These are phyloP conservation scores for Picus viridis DNA, from an alignment of 2,797 vertebrate genomes.

Conservation along the genomic window DNA sequence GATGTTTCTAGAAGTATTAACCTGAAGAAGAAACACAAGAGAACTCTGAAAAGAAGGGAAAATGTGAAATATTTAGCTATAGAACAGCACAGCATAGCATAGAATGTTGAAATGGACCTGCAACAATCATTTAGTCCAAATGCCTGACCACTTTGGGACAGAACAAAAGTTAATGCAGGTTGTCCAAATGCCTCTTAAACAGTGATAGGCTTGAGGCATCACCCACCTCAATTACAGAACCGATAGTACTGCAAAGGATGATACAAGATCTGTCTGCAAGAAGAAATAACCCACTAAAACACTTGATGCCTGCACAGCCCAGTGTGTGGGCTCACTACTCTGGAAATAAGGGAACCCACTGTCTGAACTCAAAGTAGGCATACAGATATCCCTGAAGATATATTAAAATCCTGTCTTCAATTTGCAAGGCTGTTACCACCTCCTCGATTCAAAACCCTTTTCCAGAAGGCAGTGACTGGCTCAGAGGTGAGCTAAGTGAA, in stretches of 20 bases:
- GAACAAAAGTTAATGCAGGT: not conserved
- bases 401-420: not conserved
- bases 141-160: not conserved
- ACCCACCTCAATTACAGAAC: not conserved
- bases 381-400: not conserved
- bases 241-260: rapidly evolving
- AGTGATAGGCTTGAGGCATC: not conserved
- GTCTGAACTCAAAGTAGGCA: not conserved
- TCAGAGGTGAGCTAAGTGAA: not conserved
- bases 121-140: not conserved
- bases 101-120: not conserved
- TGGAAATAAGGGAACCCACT: not conserved
- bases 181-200: not conserved
- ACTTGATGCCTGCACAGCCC: not conserved
- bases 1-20: not conserved
- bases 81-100: not conserved
- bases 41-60: not conserved
- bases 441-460: not conserved
- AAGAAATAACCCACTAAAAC: not conserved
- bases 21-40: not conserved
- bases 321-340: not conserved
- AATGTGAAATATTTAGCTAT: not conserved
- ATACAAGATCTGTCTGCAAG: not conserved
- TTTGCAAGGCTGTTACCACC: not conserved
- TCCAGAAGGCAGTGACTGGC: not conserved